phyloP scores from a whole-genome alignment of 2,888 invertebrate genomes.

The Drosophila flavopinicola region DNA sequence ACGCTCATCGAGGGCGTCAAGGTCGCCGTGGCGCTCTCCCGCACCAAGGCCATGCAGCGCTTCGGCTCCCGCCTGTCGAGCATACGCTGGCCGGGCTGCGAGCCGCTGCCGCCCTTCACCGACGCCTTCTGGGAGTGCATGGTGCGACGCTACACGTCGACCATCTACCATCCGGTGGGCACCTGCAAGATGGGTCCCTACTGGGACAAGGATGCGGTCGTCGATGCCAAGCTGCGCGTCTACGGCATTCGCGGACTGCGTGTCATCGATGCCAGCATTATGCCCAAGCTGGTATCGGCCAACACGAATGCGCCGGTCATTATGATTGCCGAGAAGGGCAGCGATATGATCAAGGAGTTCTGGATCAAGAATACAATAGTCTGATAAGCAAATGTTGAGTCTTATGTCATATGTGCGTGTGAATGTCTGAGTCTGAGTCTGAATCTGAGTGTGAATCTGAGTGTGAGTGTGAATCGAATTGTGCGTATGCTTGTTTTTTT shows the following conservation, averaged over 20 bases:
- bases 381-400: constrained; percentile 31
- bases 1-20: constrained; percentile 94
- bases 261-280: constrained; percentile 94
- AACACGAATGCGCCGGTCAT: constrained; percentile 94
- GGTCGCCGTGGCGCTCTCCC: constrained; percentile 91
- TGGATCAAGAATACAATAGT: constrained; percentile 88
- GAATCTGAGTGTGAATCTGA: constrained; percentile 9
- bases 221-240: constrained; percentile 91
- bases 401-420: constrained; percentile 3
- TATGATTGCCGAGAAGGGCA: constrained; percentile 95
- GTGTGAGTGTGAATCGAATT: constrained; percentile 12
- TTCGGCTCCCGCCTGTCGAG: constrained; percentile 90
- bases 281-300: constrained; percentile 93
- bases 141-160: constrained; percentile 92
- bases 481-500: constrained; percentile 9
- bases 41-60: constrained; percentile 90
- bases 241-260: constrained; percentile 91
- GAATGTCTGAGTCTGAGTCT: constrained; percentile 14
- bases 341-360: constrained; percentile 93
- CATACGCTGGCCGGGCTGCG: constrained; percentile 91
- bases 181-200: constrained; percentile 96
- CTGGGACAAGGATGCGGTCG: constrained; percentile 93
- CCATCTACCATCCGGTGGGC: constrained; percentile 94
- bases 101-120: constrained; percentile 87
- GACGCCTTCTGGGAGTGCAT: constrained; percentile 95